Conservation (phyloP, 2,888 invertebrate species). For the Byasa hedistus region DNA sequence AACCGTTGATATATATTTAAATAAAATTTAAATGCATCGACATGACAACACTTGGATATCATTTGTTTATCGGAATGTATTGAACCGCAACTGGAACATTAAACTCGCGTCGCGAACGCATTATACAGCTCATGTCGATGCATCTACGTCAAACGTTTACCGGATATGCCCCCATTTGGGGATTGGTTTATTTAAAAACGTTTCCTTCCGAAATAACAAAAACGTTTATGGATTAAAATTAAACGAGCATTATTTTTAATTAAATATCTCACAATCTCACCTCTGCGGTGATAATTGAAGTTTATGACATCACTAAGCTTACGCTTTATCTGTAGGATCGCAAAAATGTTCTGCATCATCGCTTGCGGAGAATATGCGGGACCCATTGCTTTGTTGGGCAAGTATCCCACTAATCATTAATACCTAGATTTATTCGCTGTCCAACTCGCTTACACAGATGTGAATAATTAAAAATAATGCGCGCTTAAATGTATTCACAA, state of each 20-base stretch:
- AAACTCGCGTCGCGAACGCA: too few relatives aligned
- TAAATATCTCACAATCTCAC: background rate
- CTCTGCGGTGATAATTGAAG: background rate
- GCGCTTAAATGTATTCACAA: constrained; percentile 19
- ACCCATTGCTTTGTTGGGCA: constrained; percentile 28
- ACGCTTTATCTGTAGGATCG: constrained; percentile 25
- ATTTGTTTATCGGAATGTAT: too few relatives aligned
- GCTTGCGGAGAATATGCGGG: constrained; percentile 23
- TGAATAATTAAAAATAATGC: constrained; percentile 18
- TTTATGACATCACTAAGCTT: constrained; percentile 5
- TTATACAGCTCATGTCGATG: too few relatives aligned
- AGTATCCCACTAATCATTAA: constrained; percentile 23
- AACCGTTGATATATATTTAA: too few relatives aligned
- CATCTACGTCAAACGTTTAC: too few relatives aligned
- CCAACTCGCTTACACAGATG: too few relatives aligned
- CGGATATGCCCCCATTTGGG: too few relatives aligned
- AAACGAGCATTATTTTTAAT: constrained; percentile 28
- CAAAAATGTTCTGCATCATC: constrained; percentile 16
- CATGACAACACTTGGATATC: too few relatives aligned
- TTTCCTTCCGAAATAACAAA: too few relatives aligned
- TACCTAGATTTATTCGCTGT: background rate
- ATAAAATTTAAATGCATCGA: too few relatives aligned
- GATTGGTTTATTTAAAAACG: too few relatives aligned
- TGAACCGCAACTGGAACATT: too few relatives aligned
- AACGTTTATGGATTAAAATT: background rate